Conservation (phyloP, 2,888 invertebrate genomes). For the Pyrgus malvae region DNA sequence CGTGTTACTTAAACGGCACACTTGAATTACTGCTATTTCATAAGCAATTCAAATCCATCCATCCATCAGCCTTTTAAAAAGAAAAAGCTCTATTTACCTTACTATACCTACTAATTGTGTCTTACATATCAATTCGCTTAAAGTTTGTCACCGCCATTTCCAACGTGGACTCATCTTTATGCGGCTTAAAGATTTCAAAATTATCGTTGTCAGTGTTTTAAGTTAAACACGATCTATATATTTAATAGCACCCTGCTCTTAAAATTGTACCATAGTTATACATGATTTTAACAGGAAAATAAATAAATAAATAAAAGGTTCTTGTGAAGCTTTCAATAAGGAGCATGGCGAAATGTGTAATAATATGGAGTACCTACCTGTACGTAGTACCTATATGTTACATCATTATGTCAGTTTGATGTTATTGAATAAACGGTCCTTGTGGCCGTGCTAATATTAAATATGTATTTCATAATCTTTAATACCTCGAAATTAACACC, state of each 20-base stretch:
- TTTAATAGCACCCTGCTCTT: conserved; percentile 65
- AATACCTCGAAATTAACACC: conserved; percentile 14
- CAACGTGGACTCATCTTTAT: conserved; percentile 3
- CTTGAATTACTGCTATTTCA: too few relatives aligned
- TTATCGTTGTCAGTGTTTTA: conserved; percentile 31
- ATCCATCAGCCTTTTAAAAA: too few relatives aligned
- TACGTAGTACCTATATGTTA: conserved; percentile 11
- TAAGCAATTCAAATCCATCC: too few relatives aligned
- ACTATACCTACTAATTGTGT: conserved; percentile 39
- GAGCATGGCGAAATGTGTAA: conserved; percentile 29
- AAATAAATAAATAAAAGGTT: too few relatives aligned
- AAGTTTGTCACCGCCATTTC: conserved; percentile 28
- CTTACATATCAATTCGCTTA: conserved; percentile 53
- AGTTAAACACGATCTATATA: conserved; percentile 39
- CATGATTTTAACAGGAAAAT: too few relatives aligned
- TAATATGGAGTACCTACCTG: conserved; percentile 24
- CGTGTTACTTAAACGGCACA: too few relatives aligned
- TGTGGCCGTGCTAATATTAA: conserved; percentile 11
- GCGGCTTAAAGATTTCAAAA: conserved; percentile 25
- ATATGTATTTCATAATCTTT: conserved; percentile 17
- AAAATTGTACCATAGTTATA: conserved; percentile 38
- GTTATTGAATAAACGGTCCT: conserved; percentile 11
- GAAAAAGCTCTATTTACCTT: conserved; percentile 1
- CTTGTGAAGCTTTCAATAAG: conserved; percentile 19
- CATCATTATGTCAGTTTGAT: conserved; percentile 1